Evolutionary conservation across 2,113 vertebrate species (phyloP).

Genomic region (Collichthys lucidus): DNA sequence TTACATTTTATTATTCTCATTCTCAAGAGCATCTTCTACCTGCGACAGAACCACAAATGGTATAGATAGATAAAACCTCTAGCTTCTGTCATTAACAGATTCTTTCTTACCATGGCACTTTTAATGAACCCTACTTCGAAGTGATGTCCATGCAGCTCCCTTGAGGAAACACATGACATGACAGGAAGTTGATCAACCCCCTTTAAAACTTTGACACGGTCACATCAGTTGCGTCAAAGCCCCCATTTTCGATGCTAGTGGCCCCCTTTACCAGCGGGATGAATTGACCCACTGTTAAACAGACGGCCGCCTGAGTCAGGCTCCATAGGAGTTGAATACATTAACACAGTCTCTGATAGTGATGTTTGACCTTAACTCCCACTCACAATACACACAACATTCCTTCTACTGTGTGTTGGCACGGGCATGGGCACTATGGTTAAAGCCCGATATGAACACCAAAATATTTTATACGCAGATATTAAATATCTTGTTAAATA

Average conservation of each 20-base stretch:
- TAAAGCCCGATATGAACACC: constrained; percentile 3
- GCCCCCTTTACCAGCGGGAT: constrained; percentile 43
- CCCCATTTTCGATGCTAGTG: constrained; percentile 34
- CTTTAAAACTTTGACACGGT: constrained; percentile 51
- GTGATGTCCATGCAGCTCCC: constrained; percentile 26
- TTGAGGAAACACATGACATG: constrained; percentile 12
- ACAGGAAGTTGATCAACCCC: constrained; percentile 32
- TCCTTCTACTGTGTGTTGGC: constrained; percentile 38
- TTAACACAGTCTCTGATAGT: constrained; percentile 67
- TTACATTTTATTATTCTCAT: neutral
- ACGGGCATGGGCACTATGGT: neutral
- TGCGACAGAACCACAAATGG: neutral
- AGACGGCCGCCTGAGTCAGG: constrained; percentile 29
- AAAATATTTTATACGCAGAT: neutral
- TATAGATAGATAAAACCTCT: neutral
- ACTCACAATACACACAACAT: constrained; percentile 70
- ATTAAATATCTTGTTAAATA: neutral
- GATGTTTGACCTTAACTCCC: constrained; percentile 72
- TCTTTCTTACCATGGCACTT: neutral
- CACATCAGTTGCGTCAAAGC: constrained; percentile 63
- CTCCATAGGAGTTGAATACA: constrained; percentile 72
- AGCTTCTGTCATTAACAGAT: neutral
- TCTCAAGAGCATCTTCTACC: neutral
- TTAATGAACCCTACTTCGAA: constrained; percentile 5
- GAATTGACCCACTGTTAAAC: constrained; percentile 69